Evolutionary conservation across 1,140 invertebrate species (phyloP).

Genomic region (Drosophila pectinifera): DNA sequence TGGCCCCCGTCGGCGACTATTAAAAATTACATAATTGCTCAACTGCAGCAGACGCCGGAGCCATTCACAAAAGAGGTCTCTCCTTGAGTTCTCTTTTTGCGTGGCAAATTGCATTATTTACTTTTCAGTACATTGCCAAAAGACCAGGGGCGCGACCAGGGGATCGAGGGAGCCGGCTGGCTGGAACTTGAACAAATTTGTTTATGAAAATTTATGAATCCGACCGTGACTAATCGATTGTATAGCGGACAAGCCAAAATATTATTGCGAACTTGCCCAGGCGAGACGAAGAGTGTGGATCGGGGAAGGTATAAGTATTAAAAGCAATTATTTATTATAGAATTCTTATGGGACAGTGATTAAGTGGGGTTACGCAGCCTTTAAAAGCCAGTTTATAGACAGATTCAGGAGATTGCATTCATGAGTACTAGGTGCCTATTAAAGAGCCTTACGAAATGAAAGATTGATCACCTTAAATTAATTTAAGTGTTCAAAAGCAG

Average conservation of each 20-base stretch:
- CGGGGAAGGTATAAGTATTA: conserved; percentile 27
- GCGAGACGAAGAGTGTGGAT: neutral
- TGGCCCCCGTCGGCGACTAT: conserved; percentile 53
- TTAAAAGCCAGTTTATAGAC: neutral
- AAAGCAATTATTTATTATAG: conserved; percentile 63
- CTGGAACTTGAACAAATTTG: conserved; percentile 66
- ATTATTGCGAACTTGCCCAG: conserved; percentile 32
- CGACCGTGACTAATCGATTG: conserved; percentile 72
- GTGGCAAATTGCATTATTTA: conserved; percentile 77
- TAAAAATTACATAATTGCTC: conserved; percentile 81
- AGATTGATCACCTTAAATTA: neutral
- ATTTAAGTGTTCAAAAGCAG: neutral
- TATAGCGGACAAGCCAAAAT: conserved; percentile 34
- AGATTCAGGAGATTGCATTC: too few relatives aligned
- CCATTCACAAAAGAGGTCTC: conserved; percentile 49
- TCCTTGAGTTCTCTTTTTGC: conserved; percentile 28
- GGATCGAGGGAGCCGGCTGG: neutral
- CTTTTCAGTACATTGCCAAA: conserved; percentile 68
- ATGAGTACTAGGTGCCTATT: too few relatives aligned
- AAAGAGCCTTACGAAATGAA: neutral
- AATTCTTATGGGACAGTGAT: neutral
- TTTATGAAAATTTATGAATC: conserved; percentile 77
- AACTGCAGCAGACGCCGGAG: conserved; percentile 59
- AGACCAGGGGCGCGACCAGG: conserved; percentile 9
- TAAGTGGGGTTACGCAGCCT: neutral